phyloP scores from a whole-genome alignment of 2,113 vertebrate genomes.

The Myiagra hebetior region DNA sequence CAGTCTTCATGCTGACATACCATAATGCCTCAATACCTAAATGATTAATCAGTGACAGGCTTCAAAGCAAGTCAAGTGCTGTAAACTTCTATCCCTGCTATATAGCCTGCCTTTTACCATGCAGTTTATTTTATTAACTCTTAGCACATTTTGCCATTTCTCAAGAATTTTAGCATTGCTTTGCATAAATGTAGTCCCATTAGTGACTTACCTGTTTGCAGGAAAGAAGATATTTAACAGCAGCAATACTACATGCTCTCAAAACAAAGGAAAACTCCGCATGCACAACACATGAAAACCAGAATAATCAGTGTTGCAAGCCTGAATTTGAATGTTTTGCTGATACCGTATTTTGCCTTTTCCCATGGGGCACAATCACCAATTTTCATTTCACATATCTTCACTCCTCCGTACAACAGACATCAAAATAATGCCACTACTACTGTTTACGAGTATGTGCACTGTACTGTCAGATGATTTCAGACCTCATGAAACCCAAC shows the following conservation, averaged over 20 bases:
- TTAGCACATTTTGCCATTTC: neutral
- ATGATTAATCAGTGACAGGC: neutral
- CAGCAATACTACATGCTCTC: neutral
- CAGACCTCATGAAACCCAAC: slow-evolving; percentile 56
- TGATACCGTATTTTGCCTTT: neutral
- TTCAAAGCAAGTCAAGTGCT: neutral
- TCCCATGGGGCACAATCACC: neutral
- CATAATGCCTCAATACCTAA: neutral
- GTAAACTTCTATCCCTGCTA: neutral
- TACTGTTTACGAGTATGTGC: neutral
- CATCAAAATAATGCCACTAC: neutral
- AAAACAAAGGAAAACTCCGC: neutral
- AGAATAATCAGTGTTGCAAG: neutral
- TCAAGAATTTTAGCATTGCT: neutral
- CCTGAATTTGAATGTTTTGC: neutral
- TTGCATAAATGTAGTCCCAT: neutral
- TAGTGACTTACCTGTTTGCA: neutral
- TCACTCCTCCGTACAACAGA: neutral
- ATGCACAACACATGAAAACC: neutral
- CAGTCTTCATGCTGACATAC: neutral
- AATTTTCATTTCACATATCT: neutral
- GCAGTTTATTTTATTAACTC: neutral
- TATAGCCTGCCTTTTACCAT: neutral
- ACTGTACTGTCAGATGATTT: slow-evolving; percentile 3
- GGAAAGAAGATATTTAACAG: neutral